phyloP scores from a whole-genome alignment of 2,797 vertebrate genomes.

The Diplodus puntazzo region DNA sequence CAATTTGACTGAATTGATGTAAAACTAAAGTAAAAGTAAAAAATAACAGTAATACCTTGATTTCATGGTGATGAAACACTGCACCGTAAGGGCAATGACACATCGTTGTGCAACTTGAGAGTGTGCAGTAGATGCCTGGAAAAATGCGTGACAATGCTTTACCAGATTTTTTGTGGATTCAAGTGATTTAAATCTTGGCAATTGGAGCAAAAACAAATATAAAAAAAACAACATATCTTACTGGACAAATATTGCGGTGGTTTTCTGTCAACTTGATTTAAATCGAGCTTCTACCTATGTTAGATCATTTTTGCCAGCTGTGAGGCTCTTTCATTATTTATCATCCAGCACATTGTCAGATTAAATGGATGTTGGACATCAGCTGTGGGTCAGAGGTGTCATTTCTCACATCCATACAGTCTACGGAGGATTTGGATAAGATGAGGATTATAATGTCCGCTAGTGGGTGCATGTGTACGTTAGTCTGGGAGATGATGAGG shows the following conservation, averaged over 20 bases:
- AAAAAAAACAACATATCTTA: too few relatives aligned
- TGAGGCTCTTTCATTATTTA: background rate
- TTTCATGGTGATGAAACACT: too few relatives aligned
- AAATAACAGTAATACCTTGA: background rate
- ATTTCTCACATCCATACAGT: background rate
- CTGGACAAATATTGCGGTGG: too few relatives aligned
- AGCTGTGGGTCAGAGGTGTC: conserved; percentile 11
- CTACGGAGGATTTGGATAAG: conserved; percentile 21
- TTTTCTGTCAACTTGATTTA: background rate
- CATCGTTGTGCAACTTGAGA: too few relatives aligned
- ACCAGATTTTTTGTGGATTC: too few relatives aligned
- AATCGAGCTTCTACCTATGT: background rate
- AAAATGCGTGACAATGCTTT: background rate
- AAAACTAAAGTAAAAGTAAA: background rate
- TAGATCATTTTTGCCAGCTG: too few relatives aligned
- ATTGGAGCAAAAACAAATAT: too few relatives aligned
- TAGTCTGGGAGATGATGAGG: conserved; percentile 29
- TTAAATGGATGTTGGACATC: background rate
- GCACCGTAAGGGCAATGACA: too few relatives aligned
- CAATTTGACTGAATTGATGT: background rate
- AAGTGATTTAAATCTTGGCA: too few relatives aligned
- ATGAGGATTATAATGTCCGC: conserved; percentile 46
- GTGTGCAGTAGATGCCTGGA: too few relatives aligned
- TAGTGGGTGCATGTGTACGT: background rate
- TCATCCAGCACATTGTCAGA: background rate